Evolutionary conservation across 2,113 vertebrate species (phyloP).

Genomic region (Neodontobutis hainanensis): DNA sequence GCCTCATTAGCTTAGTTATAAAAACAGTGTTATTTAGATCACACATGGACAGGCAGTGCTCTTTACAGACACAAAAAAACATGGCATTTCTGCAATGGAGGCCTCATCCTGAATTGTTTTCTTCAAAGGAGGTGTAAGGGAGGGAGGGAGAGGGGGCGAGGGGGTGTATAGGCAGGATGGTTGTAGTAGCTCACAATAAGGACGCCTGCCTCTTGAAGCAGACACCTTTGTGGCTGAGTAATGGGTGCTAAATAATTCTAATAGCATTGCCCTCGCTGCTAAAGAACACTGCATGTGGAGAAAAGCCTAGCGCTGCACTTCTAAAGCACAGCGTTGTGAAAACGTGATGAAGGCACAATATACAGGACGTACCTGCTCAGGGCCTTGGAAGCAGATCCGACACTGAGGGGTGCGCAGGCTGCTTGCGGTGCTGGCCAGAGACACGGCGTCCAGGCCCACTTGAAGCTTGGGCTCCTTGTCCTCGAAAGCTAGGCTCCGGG

Average conservation of each 20-base stretch:
- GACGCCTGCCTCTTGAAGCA: constrained; percentile 18
- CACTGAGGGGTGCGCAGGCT: constrained; percentile 90
- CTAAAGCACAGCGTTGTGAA: constrained; percentile 10
- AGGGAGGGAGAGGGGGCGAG: constrained; percentile 5
- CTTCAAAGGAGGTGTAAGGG: constrained; percentile 26
- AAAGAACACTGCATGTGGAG: constrained; percentile 6
- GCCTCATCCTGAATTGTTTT: constrained; percentile 10
- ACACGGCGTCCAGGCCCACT: constrained; percentile 87
- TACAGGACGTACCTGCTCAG: constrained; percentile 84
- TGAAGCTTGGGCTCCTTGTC: constrained; percentile 84
- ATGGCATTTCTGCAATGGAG: constrained; percentile 8
- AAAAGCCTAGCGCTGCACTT: constrained; percentile 16
- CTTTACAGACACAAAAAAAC: not conserved
- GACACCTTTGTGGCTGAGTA: constrained; percentile 25
- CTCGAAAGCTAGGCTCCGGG: constrained; percentile 83
- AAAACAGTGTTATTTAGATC: constrained; percentile 53
- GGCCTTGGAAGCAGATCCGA: constrained; percentile 93
- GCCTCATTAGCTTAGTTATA: constrained; percentile 36
- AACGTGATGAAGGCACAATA: constrained; percentile 1
- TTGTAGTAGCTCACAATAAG: constrained; percentile 31
- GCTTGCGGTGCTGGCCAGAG: constrained; percentile 87
- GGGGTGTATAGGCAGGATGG: constrained; percentile 24
- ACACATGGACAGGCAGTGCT: constrained; percentile 16
- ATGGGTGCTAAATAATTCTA: not conserved
- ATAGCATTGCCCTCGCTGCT: not conserved